Evolutionary conservation across 2,113 vertebrate species (phyloP), one percentile per base, ranked within the genome.

Genomic region (Aphyosemion australe): DNA sequence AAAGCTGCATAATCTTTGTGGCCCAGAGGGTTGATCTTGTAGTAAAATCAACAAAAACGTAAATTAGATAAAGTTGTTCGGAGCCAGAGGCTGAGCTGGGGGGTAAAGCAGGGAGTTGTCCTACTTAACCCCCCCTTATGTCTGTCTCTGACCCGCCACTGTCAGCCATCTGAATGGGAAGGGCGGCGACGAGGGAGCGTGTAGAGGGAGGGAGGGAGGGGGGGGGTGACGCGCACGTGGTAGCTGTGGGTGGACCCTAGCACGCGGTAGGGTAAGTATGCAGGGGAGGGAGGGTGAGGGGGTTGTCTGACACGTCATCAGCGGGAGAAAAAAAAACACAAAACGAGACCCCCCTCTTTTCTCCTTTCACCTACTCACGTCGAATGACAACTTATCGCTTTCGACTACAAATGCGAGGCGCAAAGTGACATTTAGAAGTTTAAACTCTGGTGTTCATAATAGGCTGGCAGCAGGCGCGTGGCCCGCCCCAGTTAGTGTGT

Each of bases 221-320:
- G 64, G 63, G 84, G 79, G 69, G 69, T 14, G 0, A 4, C 26
- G 80, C 66, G 83, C 88, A 88, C 88, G 86, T 88, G 88, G 84
- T 84, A 6, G 52, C 16, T 62, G 83, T 85, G 79, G 87, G 87
- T 69, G 87, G 77, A 62, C 46, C 76, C 58, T 67, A 85, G 70
- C 86, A 87, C 83, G 88, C 61, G 84, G 84, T 79, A 80, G 69
- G 66, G 61, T 52, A 58, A 67, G 65, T 64, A 60, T 62, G 76
- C 37, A 1, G 21, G 18, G 9, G 7, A 58, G 8, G 1, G 52
- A 10, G 15, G 73, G 42, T 80, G 72, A 84, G 45, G 73, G 83
- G 71, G 45, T 57, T 46, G 78, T 59, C 59, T 78, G 89, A 91
- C 91, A 93, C 94, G 93, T 95, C 94, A 94, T 83, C 92, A 82